Evolutionary conservation across 2,113 vertebrate genomes (phyloP).

Genomic region (Stigmatopora argus): DNA sequence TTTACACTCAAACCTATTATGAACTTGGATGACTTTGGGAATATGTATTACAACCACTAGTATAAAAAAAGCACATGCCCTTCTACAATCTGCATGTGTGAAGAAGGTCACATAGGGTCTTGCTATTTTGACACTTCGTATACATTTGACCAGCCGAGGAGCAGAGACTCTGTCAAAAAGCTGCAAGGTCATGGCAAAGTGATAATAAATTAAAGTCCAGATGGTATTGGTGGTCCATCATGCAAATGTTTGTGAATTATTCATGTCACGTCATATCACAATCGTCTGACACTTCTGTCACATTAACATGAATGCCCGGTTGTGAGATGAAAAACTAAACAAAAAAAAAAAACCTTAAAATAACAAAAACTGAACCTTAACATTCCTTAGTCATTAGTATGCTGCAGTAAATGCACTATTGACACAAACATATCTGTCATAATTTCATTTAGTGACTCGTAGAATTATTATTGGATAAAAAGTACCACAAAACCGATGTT

Average conservation of each 20-base stretch:
- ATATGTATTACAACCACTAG: not conserved
- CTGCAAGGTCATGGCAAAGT: not conserved
- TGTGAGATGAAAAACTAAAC: not conserved
- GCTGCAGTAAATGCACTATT: not conserved
- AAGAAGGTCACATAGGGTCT: not conserved
- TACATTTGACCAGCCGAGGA: not conserved
- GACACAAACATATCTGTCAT: not conserved
- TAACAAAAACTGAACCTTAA: not conserved
- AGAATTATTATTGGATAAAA: no score
- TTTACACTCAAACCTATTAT: conserved; percentile 11
- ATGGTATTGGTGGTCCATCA: not conserved
- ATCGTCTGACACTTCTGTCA: not conserved
- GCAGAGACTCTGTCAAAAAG: not conserved
- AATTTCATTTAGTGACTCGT: no score
- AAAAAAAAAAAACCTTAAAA: not conserved
- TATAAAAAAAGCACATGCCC: conserved; percentile 2
- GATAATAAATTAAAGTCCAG: not conserved
- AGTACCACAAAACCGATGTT: no score
- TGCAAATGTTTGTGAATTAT: not conserved
- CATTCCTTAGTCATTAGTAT: not conserved
- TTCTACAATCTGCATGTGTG: not conserved
- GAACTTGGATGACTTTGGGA: not conserved
- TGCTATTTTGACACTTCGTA: not conserved
- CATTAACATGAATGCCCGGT: not conserved
- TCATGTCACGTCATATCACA: not conserved